These are phyloP conservation scores for Girardinus metallicus DNA, from an alignment of 2,797 vertebrate genomes.

Conservation along the genomic window DNA sequence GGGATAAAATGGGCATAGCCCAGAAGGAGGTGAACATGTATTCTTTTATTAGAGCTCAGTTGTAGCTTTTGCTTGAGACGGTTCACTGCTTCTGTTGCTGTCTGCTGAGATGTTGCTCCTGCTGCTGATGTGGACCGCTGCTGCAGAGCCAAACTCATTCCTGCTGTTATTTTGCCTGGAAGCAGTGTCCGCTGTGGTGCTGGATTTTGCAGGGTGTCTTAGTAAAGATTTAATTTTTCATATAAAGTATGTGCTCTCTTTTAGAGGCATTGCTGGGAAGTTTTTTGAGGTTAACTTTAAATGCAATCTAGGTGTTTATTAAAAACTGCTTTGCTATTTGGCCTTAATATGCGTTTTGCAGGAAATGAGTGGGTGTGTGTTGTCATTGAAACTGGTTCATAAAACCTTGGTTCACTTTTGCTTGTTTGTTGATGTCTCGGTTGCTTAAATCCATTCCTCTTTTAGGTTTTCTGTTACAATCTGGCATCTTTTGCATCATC, in stretches of 20 bases:
- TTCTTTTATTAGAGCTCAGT: slow-evolving; percentile 1
- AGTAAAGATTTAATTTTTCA: slow-evolving; percentile 9
- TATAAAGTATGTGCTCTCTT: background rate
- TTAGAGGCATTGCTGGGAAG: background rate
- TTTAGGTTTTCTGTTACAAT: slow-evolving; percentile 3
- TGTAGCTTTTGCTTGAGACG: slow-evolving; percentile 12
- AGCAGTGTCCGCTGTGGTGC: slow-evolving; percentile 16
- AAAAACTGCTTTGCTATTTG: background rate
- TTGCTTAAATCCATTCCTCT: slow-evolving; percentile 16
- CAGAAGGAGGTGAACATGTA: slow-evolving; percentile 93
- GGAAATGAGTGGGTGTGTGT: background rate
- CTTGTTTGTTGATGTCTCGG: slow-evolving; percentile 13
- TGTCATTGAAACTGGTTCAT: background rate
- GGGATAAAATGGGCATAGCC: slow-evolving; percentile 98
- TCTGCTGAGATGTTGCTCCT: slow-evolving; percentile 35
- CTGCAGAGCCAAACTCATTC: slow-evolving; percentile 39
- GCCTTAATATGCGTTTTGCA: slow-evolving; percentile 6
- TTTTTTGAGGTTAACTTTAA: background rate
- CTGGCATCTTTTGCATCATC: slow-evolving; percentile 4
- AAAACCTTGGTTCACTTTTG: background rate
- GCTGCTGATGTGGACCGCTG: slow-evolving; percentile 46
- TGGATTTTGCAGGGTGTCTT: background rate
- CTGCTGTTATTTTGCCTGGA: slow-evolving; percentile 50
- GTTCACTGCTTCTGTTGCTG: slow-evolving; percentile 27
- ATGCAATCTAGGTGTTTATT: background rate